These are phyloP conservation scores for Neuroscelio doddi DNA, from an alignment of 2,888 invertebrate genomes.

Conservation along the genomic window DNA sequence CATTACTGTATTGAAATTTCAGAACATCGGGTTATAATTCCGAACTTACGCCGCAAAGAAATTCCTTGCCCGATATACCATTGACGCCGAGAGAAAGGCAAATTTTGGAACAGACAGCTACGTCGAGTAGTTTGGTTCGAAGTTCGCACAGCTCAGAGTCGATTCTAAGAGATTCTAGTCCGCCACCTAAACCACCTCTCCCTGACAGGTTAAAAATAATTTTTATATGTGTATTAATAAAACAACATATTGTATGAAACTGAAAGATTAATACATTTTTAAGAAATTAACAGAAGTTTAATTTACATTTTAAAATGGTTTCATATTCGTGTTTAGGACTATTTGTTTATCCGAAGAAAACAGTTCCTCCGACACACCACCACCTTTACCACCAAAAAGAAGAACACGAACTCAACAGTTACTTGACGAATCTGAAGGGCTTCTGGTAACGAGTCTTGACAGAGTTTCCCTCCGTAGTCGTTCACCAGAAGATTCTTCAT, in stretches of 20 bases:
- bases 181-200: slow-evolving; percentile 90
- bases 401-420: slow-evolving; percentile 74
- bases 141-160: slow-evolving; percentile 89
- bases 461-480: slow-evolving; percentile 84
- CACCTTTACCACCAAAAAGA: slow-evolving; percentile 86
- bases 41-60: slow-evolving; percentile 74
- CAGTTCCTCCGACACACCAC: slow-evolving; percentile 80
- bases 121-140: slow-evolving; percentile 76
- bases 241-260: too few species aligned
- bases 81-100: slow-evolving; percentile 85
- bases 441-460: slow-evolving; percentile 79
- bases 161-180: slow-evolving; percentile 81
- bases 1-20: slow-evolving; percentile 27
- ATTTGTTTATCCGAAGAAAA: slow-evolving; percentile 64
- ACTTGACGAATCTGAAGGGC: slow-evolving; percentile 72
- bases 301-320: not conserved
- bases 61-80: slow-evolving; percentile 86
- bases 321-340: slow-evolving; percentile 23
- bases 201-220: slow-evolving; percentile 78
- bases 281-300: not conserved
- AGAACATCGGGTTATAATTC: slow-evolving; percentile 69
- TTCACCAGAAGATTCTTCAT: slow-evolving; percentile 81
- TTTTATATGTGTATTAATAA: not conserved
- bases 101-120: slow-evolving; percentile 76
- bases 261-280: too few species aligned